Percentiles rank a stretch among this genome's conserved stretches.
Conservation (phyloP, 2,888 invertebrate genomes). For the Caenorhabditis sp. region DNA sequence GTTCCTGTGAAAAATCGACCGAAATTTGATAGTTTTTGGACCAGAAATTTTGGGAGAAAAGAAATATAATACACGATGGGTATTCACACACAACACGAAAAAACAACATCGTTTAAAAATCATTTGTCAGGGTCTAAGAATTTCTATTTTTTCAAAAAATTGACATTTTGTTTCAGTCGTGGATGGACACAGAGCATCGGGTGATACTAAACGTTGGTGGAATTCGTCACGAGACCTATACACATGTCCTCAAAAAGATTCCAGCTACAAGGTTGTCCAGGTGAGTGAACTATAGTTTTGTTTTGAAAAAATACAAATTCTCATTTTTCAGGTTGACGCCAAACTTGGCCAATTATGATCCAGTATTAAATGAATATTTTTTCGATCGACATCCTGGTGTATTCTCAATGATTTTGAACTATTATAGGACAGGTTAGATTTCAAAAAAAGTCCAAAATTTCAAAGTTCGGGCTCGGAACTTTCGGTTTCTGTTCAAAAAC, state of each 20-base stretch:
- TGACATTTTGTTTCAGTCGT: conserved; percentile 55
- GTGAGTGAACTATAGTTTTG: conserved; percentile 14
- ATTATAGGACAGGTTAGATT: conserved; percentile 77
- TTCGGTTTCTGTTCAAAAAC: too few relatives aligned
- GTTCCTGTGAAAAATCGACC: too few relatives aligned
- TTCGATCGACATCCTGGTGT: conserved; percentile 94
- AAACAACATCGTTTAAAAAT: too few relatives aligned
- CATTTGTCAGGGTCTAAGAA: too few relatives aligned
- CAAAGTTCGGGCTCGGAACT: too few relatives aligned
- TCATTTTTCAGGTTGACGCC: conserved; percentile 78
- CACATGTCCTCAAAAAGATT: conserved; percentile 82
- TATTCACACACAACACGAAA: too few relatives aligned
- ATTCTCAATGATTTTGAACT: conserved; percentile 89
- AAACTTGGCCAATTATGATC: conserved; percentile 97
- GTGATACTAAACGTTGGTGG: conserved; percentile 91
- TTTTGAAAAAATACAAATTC: neutral
- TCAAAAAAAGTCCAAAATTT: too few relatives aligned
- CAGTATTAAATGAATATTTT: conserved; percentile 98
- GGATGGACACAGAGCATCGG: conserved; percentile 85
- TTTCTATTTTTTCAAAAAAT: neutral
- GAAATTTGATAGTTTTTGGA: too few relatives aligned
- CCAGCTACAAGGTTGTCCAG: conserved; percentile 81
- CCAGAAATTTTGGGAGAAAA: too few relatives aligned
- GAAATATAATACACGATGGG: too few relatives aligned
- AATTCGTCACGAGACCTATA: conserved; percentile 79